Evolutionary conservation across 2,888 invertebrate genomes (phyloP).

Genomic region (Polymixis lichenea): DNA sequence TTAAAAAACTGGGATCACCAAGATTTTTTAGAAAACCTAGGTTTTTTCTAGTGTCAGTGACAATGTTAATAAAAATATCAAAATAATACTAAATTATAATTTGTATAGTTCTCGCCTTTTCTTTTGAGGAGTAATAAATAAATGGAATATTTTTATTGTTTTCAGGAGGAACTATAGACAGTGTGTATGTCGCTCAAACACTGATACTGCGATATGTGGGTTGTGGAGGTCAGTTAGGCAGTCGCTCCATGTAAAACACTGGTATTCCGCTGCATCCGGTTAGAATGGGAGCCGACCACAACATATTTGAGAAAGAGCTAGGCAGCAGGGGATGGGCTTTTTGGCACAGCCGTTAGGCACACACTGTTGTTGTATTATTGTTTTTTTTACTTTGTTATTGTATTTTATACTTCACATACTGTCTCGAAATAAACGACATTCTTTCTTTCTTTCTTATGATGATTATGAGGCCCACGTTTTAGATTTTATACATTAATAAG

Average conservation of each 20-base stretch:
- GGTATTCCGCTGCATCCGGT: background rate
- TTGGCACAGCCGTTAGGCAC: too few relatives aligned
- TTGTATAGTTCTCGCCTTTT: conserved; percentile 18
- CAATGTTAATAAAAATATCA: conserved; percentile 19
- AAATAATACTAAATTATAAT: conserved; percentile 44
- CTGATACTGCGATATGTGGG: background rate
- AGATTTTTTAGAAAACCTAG: background rate
- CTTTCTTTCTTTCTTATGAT: too few relatives aligned
- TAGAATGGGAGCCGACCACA: background rate
- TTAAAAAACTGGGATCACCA: background rate
- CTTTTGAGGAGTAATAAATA: background rate
- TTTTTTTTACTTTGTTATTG: too few relatives aligned
- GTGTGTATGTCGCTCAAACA: background rate
- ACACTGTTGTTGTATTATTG: too few relatives aligned
- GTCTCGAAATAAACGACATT: too few relatives aligned
- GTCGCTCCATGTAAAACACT: background rate
- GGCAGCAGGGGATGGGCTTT: too few relatives aligned
- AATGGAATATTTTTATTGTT: conserved; percentile 25
- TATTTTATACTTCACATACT: too few relatives aligned
- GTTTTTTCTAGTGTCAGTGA: conserved; percentile 22
- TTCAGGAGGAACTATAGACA: background rate
- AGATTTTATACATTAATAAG: background rate
- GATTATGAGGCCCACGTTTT: too few relatives aligned
- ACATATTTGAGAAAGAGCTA: background rate
- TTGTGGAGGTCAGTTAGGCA: background rate